A percentile compares a stretch with the other conserved stretches of the same genome.
Evolutionary conservation across 2,113 vertebrate species (phyloP).

Genomic region (Arothron firmamentum): DNA sequence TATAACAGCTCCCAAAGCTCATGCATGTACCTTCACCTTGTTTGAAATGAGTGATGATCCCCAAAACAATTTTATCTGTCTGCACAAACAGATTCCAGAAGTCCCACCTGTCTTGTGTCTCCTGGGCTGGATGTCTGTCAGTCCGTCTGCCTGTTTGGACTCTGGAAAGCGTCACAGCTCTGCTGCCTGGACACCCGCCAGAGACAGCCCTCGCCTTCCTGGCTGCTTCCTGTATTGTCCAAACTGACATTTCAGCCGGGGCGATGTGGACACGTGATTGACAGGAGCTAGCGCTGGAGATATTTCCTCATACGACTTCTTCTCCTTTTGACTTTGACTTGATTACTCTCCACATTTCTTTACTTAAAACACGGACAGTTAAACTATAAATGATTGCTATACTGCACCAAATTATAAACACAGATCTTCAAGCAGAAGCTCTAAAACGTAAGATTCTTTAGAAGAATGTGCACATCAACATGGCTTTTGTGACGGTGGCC

Average conservation of each 20-base stretch:
- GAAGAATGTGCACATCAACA: too few relatives aligned
- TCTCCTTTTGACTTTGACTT: too few relatives aligned
- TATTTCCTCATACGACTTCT: background rate
- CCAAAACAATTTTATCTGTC: slow-evolving; percentile 2
- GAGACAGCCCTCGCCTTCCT: slow-evolving; percentile 39
- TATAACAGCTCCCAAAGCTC: too few relatives aligned
- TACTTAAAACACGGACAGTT: too few relatives aligned
- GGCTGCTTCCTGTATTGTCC: slow-evolving; percentile 38
- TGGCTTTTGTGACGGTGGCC: too few relatives aligned
- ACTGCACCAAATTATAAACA: too few relatives aligned
- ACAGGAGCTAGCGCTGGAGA: background rate
- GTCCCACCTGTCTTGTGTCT: background rate
- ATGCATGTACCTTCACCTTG: background rate
- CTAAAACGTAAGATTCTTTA: too few relatives aligned
- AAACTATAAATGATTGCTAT: too few relatives aligned
- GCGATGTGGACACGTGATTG: slow-evolving; percentile 1
- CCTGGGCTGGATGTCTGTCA: background rate
- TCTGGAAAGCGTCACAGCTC: slow-evolving; percentile 63
- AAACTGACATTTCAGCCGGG: background rate
- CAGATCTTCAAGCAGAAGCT: too few relatives aligned
- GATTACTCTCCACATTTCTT: too few relatives aligned
- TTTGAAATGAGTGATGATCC: background rate
- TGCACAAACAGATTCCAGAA: slow-evolving; percentile 15
- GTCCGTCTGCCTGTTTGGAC: slow-evolving; percentile 3
- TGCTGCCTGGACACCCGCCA: slow-evolving; percentile 33